Conservation (phyloP, 2,113 vertebrate species). For the Cebidichthys violaceus region DNA sequence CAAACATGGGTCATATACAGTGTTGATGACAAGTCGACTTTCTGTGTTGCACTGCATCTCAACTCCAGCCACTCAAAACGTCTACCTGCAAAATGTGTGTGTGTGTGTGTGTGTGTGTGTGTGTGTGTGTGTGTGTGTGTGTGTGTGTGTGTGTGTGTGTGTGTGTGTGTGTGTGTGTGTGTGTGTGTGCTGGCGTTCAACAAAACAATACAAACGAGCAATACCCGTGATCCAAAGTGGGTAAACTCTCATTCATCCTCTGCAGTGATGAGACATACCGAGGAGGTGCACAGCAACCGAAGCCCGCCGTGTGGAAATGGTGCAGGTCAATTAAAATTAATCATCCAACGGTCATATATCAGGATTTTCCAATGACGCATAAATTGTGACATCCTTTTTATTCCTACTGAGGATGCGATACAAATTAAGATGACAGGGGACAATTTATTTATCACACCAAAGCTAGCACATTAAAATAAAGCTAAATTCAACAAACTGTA, state of each 20-base stretch:
- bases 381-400: conserved; percentile 67
- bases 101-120: neutral
- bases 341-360: conserved; percentile 52
- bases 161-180: neutral
- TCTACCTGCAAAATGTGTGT: conserved; percentile 1
- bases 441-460: conserved; percentile 61
- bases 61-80: conserved; percentile 12
- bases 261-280: conserved; percentile 16
- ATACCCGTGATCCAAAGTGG: conserved; percentile 12
- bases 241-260: conserved; percentile 14
- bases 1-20: conserved; percentile 1
- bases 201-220: neutral
- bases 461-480: conserved; percentile 68
- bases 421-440: conserved; percentile 69
- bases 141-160: too few species aligned
- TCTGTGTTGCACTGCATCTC: conserved; percentile 21
- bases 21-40: neutral
- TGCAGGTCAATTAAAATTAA: conserved; percentile 41
- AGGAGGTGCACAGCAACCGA: conserved; percentile 18
- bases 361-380: conserved; percentile 59
- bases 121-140: too few species aligned
- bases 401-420: conserved; percentile 70
- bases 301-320: conserved; percentile 22
- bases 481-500: conserved; percentile 50
- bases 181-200: neutral